Base-by-base conservation (phyloP, 1,140 invertebrate species). In the Megalonaias nervosa region DNA sequence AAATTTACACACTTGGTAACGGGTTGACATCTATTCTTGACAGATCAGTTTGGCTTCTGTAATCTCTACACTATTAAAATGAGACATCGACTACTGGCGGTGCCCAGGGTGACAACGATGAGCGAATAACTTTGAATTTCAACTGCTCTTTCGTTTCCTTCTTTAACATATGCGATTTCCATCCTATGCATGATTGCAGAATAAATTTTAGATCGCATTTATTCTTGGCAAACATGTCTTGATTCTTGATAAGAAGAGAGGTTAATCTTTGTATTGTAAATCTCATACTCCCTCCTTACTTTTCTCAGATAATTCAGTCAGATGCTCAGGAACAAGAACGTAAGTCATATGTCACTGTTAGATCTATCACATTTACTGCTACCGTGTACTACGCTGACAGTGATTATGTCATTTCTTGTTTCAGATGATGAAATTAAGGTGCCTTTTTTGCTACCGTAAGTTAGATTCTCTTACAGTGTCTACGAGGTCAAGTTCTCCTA, bases 61-160 rank as follows among this genome's bases (percentile, higher is more conserved):
- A 76, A 60, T 75, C 74, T 19, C 38, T 55, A 26, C 71, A 73
- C 71, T 60, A 73, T 19, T 60, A 4, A 13, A 73, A 60, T 26
- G 13, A 26, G 15, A 31, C 31, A 56, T 73, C 71, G 55, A 73
- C 71, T 65, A 62, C 60, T n/a, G 71, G 26, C 6, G 74, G 69
- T n/a, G 67, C 59, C 74, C 66, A 69, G 13, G 69, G 59, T 19
- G 74, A 75, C 13, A 9, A 12, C 4, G 74, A 75, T n/a, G 66
- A 66, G 19, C 69, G 66, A 21, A 75, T 75, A 31, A 71, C 75
- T 21, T 56, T 57, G 17, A 13, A 26, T 31, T 77, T 31, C 14
- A 65, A 38, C 75, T 71, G 71, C 65, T 77, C 60, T n/a, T 71
- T 17, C 19, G 66, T 71, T 67, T 31, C 71, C 75, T 67, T 77